Evolutionary conservation across 2,888 invertebrate genomes (phyloP), one percentile per base, ranked within the genome.

Genomic region (Metacarcinus magister): DNA sequence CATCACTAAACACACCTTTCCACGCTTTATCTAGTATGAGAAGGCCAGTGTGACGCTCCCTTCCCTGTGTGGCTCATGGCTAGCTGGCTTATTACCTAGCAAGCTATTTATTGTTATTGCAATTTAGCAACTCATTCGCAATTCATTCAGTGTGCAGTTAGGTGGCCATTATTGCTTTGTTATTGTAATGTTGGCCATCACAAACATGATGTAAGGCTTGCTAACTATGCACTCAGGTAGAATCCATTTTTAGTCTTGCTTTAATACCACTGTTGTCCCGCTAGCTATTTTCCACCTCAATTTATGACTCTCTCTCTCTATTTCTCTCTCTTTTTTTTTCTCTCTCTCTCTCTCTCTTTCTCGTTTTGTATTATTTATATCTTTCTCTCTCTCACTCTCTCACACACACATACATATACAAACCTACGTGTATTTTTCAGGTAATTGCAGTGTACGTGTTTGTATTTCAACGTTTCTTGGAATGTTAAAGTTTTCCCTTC

Each of bases 61-160:
- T 7, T 54, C 16, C 13, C 54, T 54, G 13, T 7, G 54, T 54
- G 54, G 54, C 54, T 54, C 10, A 0, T 54, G 54, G 54, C 54
- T 54, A 13, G 54, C 54, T 54, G 54, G 67, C 67, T 91, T 91
- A 91, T 91, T 91, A 91, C 48, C 91, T 46, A 48, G 44, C n/a
- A 44, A n/a, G 48, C 48, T 91, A 91, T 91, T 91, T 91, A 91
- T 91, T 91, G 91, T 91, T 91, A 91, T 91, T 91, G 91, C 91
- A 91, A 91, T 91, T 91, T 91, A 91, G 91, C 91, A 91, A 46
- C 91, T 91, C 91, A 46, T 91, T 91, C 46, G 91, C 91, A 91
- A 91, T 91, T 91, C 91, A 91, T 91, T 91, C 91, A 44, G 48
- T 43, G 48, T 19, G n/a, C 91, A 46, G 91, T 91, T 91, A 91